A percentile compares a stretch with the other conserved stretches of the same genome.
These are phyloP conservation scores for Orbicella faveolata DNA, from an alignment of 64 coral and sea anemone genomes.

Conservation along the genomic window DNA sequence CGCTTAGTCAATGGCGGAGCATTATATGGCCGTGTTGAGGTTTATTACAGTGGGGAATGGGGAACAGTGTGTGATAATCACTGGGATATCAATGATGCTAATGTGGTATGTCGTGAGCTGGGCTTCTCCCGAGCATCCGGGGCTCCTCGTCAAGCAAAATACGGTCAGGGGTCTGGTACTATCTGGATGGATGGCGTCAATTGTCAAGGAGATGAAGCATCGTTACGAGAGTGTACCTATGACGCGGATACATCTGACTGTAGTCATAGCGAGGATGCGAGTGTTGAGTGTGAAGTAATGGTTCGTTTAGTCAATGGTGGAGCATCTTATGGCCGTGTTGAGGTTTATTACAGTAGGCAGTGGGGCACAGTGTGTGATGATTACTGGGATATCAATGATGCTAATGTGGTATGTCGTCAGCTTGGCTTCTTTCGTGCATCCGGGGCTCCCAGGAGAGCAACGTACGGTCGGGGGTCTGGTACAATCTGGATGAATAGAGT, in stretches of 20 bases:
- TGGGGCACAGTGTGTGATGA: constrained; percentile 33
- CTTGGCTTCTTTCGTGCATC: constrained; percentile 34
- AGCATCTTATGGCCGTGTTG: constrained; percentile 8
- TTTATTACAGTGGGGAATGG: constrained; percentile 12
- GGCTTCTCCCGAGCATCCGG: constrained; percentile 32
- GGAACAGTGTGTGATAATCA: neutral
- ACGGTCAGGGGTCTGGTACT: neutral
- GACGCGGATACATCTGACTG: neutral
- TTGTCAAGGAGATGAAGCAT: constrained; percentile 10
- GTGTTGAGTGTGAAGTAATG: too few species aligned
- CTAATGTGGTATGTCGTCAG: constrained; percentile 44
- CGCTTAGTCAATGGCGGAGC: neutral
- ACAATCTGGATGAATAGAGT: neutral
- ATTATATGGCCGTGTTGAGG: constrained; percentile 21
- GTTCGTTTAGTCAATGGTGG: constrained; percentile 1
- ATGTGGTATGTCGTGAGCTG: constrained; percentile 45
- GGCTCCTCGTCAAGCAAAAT: neutral
- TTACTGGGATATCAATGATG: constrained; percentile 2
- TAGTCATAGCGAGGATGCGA: neutral
- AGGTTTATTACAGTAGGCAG: neutral
- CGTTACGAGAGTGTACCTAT: neutral
- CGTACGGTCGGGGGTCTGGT: neutral
- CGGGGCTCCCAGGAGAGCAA: neutral
- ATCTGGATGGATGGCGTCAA: neutral
- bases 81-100: constrained; percentile 25